These are phyloP conservation scores for Mythimna loreyi DNA, from an alignment of 2,888 invertebrate genomes.

Conservation along the genomic window DNA sequence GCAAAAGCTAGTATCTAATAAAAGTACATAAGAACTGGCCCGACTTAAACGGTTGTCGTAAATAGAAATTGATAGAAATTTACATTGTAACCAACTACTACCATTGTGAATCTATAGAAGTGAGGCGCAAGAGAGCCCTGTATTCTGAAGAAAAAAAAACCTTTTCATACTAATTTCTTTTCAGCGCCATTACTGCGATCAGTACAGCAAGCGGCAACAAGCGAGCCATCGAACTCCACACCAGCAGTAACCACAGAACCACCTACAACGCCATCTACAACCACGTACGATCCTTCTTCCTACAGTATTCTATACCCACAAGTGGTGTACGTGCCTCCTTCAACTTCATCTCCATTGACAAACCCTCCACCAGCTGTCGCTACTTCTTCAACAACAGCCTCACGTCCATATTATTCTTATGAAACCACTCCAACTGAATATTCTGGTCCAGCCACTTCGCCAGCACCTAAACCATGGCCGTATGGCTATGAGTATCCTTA, in stretches of 20 bases:
- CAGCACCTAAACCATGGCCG: conserved; percentile 28
- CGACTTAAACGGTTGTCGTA: too few species aligned
- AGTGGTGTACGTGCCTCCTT: conserved; percentile 73
- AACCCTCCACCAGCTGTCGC: conserved; percentile 64
- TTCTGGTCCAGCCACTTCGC: conserved; percentile 22
- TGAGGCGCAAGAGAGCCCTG: too few species aligned
- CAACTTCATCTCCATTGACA: conserved; percentile 58
- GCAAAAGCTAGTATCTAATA: too few species aligned
- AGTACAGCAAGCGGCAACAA: conserved; percentile 57
- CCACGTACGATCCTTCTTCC: conserved; percentile 66
- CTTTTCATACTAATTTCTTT: neutral
- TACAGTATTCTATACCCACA: conserved; percentile 65
- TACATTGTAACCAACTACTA: too few species aligned
- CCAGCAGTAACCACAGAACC: conserved; percentile 63
- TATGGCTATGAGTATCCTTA: conserved; percentile 48
- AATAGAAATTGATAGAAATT: too few species aligned
- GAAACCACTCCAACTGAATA: conserved; percentile 51
- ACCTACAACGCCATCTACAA: conserved; percentile 54
- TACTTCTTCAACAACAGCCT: conserved; percentile 24
- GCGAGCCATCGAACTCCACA: conserved; percentile 59
- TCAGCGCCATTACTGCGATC: conserved; percentile 69
- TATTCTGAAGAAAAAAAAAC: neutral
- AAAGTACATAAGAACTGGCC: too few species aligned
- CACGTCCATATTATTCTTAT: conserved; percentile 41
- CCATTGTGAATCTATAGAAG: too few species aligned